phyloP scores from a whole-genome alignment of 2,797 vertebrate genomes.

The Crocidura indochinensis region DNA sequence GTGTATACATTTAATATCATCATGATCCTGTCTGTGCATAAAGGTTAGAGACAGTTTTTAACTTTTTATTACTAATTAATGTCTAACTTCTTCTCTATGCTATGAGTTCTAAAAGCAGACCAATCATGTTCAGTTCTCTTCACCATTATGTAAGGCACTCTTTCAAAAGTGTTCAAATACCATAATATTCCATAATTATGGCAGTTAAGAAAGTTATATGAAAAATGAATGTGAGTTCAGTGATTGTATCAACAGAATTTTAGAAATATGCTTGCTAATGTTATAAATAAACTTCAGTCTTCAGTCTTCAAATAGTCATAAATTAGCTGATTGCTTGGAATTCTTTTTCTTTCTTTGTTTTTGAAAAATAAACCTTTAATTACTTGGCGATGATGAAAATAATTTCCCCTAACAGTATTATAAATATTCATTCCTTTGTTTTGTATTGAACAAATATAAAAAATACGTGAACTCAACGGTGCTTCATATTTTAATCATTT shows the following conservation, averaged over 20 bases:
- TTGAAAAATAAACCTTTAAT: conserved; percentile 34
- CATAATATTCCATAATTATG: conserved; percentile 15
- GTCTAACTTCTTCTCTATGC: background rate
- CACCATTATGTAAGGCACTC: background rate
- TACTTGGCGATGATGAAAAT: conserved; percentile 46
- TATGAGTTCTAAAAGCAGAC: background rate
- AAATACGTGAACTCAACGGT: background rate
- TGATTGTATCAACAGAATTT: conserved; percentile 8
- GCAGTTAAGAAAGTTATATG: conserved; percentile 7
- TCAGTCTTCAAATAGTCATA: background rate
- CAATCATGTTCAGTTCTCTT: background rate
- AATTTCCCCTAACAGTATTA: background rate
- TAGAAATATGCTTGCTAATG: background rate
- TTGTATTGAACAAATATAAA: background rate
- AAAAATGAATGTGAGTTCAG: conserved; percentile 44
- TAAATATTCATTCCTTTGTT: background rate
- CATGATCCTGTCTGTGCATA: background rate
- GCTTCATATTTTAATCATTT: conserved; percentile 3
- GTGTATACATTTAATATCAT: background rate
- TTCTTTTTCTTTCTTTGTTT: conserved; percentile 40
- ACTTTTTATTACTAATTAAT: conserved; percentile 33
- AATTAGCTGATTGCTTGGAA: background rate
- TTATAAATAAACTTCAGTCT: conserved; percentile 10
- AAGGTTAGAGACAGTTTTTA: background rate
- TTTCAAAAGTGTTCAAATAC: conserved; percentile 2